Base-by-base conservation (phyloP, 2,797 vertebrate genomes). In the Epinephelus awoara region DNA sequence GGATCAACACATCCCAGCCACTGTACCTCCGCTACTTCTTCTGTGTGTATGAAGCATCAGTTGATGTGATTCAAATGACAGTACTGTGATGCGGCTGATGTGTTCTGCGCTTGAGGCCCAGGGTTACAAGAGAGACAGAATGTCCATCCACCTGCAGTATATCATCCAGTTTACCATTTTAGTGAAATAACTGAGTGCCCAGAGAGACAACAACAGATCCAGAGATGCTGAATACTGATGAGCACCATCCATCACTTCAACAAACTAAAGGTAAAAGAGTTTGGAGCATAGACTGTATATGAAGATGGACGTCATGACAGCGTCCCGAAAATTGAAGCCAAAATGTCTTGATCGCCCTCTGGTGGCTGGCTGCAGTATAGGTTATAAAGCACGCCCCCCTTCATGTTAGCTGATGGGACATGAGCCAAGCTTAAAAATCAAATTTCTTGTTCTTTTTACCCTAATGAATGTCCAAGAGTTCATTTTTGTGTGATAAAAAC, bases 221-320 rank as follows among this genome's bases (percentile, higher is more conserved):
- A 52, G 66, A 69, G 64, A 78, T 27, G 47, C 67, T 78, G 79
- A 80, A 84, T 80, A 74, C 79, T 63, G 69, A 83, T 71, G 47
- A 78, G 74, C 6, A 8, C 50, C 77, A 86, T 83, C 81, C 85
- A 72, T 81, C 77, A 83, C 63, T 66, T 49, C 49, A 76, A 34
- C 58, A 68, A 75, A 61, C 40, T 12, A 61, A 25, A 77, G 62
- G 46, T 50, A 57, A 52, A 58, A 77, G 61, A 76, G 56, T 74
- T 79, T 42, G 67, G 64, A 42, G 49, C 64, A 2, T 42, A 42
- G 9, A 42, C 40, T 42, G 40, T 42, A 42, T 42, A 3, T 42
- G 9, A 42, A 12, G 40, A 42, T 42, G 40, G 40, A 42, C 7
- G 34, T 34, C 34, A 34, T 34, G 34, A 34, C 40, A 42, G 11